Percentiles rank a stretch among this genome's conserved stretches.
These are phyloP conservation scores for Amia ocellicauda DNA, from an alignment of 2,113 vertebrate genomes.

Conservation along the genomic window DNA sequence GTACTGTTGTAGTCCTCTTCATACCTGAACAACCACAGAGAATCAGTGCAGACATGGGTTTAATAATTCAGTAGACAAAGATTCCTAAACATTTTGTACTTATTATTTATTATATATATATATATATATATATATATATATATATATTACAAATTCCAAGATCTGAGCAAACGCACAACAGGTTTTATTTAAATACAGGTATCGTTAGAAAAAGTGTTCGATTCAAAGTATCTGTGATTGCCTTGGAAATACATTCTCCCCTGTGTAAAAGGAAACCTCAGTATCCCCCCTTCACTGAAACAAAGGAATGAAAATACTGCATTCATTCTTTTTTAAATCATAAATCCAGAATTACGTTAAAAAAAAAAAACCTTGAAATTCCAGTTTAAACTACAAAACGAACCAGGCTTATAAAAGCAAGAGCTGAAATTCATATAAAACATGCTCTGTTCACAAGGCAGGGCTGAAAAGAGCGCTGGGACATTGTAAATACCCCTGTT, in stretches of 20 bases:
- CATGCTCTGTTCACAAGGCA: too few species aligned
- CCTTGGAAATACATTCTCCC: conserved; percentile 56
- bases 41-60: too few species aligned
- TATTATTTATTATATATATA: not conserved
- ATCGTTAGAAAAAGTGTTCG: conserved; percentile 48
- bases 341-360: not conserved
- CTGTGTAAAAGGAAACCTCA: not conserved
- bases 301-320: not conserved
- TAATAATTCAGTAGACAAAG: too few species aligned
- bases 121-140: too few species aligned
- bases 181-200: conserved; percentile 57
- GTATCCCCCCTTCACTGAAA: not conserved
- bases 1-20: too few species aligned
- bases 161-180: conserved; percentile 20
- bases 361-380: not conserved
- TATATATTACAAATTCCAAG: not conserved
- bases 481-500: too few species aligned
- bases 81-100: not conserved
- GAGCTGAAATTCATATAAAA: too few species aligned
- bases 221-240: conserved; percentile 46
- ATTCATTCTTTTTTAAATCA: not conserved
- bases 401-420: too few species aligned
- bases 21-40: too few species aligned
- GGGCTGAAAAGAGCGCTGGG: too few species aligned
- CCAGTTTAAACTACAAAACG: not conserved